Percentiles rank a stretch among this genome's conserved stretches.
phyloP scores from a whole-genome alignment of 2,113 vertebrate species.

The Deroptyus accipitrinus region DNA sequence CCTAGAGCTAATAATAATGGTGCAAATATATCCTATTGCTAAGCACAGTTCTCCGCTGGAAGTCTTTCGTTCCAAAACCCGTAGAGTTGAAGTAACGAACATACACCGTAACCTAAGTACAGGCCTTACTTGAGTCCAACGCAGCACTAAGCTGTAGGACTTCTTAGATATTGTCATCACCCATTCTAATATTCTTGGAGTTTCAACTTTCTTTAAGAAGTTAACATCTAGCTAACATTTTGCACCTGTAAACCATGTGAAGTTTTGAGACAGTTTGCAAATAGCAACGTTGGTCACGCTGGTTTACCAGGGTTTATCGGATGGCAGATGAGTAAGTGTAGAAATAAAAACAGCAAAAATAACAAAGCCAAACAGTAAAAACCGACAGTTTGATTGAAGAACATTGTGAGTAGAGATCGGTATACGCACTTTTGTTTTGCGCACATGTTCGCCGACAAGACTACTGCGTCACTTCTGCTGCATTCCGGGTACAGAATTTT shows the following conservation, averaged over 20 bases:
- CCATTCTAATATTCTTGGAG: background rate
- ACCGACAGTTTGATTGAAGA: background rate
- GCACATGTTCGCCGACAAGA: background rate
- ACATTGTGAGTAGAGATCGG: background rate
- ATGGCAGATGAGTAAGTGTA: background rate
- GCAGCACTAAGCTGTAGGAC: background rate
- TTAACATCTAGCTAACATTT: background rate
- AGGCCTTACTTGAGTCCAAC: background rate
- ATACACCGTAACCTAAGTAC: accelerated
- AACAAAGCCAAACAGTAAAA: background rate
- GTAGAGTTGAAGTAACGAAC: background rate
- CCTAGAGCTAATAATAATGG: background rate
- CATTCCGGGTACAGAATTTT: background rate
- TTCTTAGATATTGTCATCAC: background rate
- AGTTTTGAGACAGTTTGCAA: background rate
- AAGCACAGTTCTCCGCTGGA: background rate
- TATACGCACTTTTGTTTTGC: background rate
- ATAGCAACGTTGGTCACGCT: accelerated
- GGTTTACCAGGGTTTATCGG: background rate
- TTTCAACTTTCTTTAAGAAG: background rate
- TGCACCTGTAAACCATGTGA: background rate
- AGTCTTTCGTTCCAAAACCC: background rate
- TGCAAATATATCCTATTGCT: background rate
- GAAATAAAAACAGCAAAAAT: background rate
- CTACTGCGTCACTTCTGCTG: background rate